phyloP scores from a whole-genome alignment of 2,888 invertebrate genomes.

The Sepioteuthis lessoniana region DNA sequence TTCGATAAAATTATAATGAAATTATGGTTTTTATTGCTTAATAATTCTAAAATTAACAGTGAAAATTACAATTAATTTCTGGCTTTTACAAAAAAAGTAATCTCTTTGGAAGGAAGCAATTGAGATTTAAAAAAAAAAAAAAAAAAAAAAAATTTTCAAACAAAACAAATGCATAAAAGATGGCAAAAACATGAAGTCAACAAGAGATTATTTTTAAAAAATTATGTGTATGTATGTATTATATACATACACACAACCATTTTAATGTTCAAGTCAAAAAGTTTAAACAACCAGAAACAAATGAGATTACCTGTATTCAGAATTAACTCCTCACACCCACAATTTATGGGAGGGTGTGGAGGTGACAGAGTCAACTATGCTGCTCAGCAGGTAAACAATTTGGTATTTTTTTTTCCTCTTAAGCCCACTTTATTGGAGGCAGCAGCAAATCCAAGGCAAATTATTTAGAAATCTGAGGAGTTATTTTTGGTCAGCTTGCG shows the following conservation, averaged over 20 bases:
- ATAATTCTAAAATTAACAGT: too few relatives aligned
- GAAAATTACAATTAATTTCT: too few relatives aligned
- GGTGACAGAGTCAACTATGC: not conserved
- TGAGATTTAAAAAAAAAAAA: too few relatives aligned
- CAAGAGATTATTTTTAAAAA: not conserved
- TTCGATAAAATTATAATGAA: too few relatives aligned
- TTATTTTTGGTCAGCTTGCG: not conserved
- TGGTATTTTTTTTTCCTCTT: too few relatives aligned
- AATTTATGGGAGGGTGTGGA: not conserved
- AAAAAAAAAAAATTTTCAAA: too few relatives aligned
- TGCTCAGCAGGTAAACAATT: not conserved
- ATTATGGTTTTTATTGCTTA: too few relatives aligned
- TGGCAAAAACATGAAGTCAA: not conserved
- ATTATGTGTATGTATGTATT: not conserved
- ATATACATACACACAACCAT: not conserved
- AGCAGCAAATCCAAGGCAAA: not conserved
- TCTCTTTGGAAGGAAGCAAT: too few relatives aligned
- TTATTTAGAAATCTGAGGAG: not conserved
- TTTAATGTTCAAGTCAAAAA: not conserved
- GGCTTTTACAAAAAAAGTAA: too few relatives aligned
- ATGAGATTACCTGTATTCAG: not conserved
- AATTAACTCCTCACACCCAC: too few relatives aligned
- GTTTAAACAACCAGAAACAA: not conserved
- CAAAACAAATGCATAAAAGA: not conserved
- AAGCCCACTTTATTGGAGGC: not conserved